These are phyloP conservation scores for Atrichornis clamosus DNA, from an alignment of 2,113 vertebrate genomes.

Conservation along the genomic window DNA sequence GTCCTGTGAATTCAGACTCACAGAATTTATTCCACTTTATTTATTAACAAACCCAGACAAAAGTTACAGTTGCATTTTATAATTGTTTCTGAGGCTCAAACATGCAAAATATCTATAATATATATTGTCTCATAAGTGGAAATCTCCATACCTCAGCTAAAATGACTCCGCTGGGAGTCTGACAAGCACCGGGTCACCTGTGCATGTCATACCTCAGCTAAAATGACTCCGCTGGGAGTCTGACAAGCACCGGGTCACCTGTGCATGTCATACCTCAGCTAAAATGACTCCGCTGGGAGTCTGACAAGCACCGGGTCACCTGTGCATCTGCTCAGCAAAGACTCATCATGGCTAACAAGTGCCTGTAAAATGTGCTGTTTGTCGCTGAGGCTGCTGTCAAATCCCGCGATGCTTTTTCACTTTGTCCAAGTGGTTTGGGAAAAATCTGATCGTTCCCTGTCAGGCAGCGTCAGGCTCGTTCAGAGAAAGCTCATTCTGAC, in stretches of 20 bases:
- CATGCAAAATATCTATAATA: not conserved
- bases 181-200: no score
- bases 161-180: not conserved
- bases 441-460: not conserved
- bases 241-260: no score
- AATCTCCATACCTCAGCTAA: not conserved
- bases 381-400: not conserved
- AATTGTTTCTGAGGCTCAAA: not conserved
- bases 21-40: not conserved
- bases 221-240: not conserved
- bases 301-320: not conserved
- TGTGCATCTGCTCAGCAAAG: not conserved
- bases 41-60: not conserved
- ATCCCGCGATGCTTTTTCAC: not conserved
- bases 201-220: not conserved
- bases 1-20: not conserved
- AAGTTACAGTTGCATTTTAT: not conserved
- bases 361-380: not conserved
- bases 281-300: not conserved
- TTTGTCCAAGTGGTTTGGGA: not conserved
- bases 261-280: not conserved
- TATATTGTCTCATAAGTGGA: not conserved
- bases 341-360: not conserved
- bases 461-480: not conserved
- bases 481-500: not conserved